Base-by-base conservation (phyloP, 1,140 invertebrate genomes). In the Anadara kagoshimensis region DNA sequence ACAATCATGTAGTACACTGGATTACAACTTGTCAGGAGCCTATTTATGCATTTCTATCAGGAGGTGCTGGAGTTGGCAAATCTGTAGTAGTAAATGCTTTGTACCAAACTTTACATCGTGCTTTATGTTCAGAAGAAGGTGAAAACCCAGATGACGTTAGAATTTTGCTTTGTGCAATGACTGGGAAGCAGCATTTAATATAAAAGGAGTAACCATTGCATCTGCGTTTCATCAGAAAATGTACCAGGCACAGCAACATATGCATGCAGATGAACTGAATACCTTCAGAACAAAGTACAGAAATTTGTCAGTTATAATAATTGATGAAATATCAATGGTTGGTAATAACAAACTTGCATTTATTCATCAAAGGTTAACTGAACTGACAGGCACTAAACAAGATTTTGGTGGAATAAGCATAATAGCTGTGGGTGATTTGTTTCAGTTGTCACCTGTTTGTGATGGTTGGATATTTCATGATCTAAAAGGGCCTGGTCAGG, bases 281-380 rank as follows among this genome's bases (percentile, higher is more conserved):
- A 72, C 43, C 26, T 18, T 70, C 4, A 62, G 74, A 69, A 44
- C 20, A 7, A 71, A 78, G 41, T 68, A 63, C 43, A 54, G 44
- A 49, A 45, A 58, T 51, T 26, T 68, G 18, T 63, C 72, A 59
- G 59, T 78, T 0, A n/a, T 78, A 8, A 65, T 82, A 16, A 82
- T 82, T 54, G 78, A 76, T 75, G 78, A 82, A 66, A 65, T 80
- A 18, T 80, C 67, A 11, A 80, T 82, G 78, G 78, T 80, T 61
- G 78, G 80, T 5, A 78, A 68, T 26, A 69, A 57, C 16, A 79
- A 78, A 78, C 64, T 82, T 18, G 63, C 56, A 22, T 72, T 78
- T 54, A 66, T 82, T 36, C 57, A 80, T 65, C 14, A 64, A 26
- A 56, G 75, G 29, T 59, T 82, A 18, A 58, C 72, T 22, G 45